These are phyloP conservation scores for Campaea margaritaria DNA, from an alignment of 2,888 invertebrate species.

Conservation along the genomic window DNA sequence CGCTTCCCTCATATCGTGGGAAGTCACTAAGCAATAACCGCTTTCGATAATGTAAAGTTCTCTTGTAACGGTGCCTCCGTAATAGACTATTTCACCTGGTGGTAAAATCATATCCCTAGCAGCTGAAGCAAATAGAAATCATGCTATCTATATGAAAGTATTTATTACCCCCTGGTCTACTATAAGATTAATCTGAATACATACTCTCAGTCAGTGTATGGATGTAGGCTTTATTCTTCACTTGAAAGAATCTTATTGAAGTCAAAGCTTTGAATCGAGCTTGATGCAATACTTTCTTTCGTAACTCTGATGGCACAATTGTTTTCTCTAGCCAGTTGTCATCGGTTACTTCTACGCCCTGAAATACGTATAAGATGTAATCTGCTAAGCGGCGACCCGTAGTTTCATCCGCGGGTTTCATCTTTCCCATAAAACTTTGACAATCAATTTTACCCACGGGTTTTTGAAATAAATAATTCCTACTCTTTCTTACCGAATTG, in stretches of 20 bases:
- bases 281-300: constrained; percentile 79
- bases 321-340: constrained; percentile 77
- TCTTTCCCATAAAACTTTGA: background rate
- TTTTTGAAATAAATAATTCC: background rate
- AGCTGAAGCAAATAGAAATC: constrained; percentile 55
- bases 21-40: constrained; percentile 79
- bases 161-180: background rate
- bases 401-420: too few relatives aligned
- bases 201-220: constrained; percentile 78
- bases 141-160: background rate
- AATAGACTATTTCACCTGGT: constrained; percentile 82
- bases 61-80: constrained; percentile 79
- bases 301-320: constrained; percentile 71
- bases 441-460: background rate
- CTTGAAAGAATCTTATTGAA: constrained; percentile 78
- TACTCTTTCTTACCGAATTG: constrained; percentile 67
- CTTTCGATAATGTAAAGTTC: constrained; percentile 82
- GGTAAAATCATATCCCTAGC: constrained; percentile 78
- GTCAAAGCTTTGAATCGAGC: constrained; percentile 78
- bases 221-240: constrained; percentile 79
- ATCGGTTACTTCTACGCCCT: constrained; percentile 79
- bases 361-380: background rate
- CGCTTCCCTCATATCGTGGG: constrained; percentile 59
- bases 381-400: too few relatives aligned
- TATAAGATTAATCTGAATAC: constrained; percentile 23